Evolutionary conservation across 2,888 invertebrate species (phyloP).

Genomic region (Agrochola lota): DNA sequence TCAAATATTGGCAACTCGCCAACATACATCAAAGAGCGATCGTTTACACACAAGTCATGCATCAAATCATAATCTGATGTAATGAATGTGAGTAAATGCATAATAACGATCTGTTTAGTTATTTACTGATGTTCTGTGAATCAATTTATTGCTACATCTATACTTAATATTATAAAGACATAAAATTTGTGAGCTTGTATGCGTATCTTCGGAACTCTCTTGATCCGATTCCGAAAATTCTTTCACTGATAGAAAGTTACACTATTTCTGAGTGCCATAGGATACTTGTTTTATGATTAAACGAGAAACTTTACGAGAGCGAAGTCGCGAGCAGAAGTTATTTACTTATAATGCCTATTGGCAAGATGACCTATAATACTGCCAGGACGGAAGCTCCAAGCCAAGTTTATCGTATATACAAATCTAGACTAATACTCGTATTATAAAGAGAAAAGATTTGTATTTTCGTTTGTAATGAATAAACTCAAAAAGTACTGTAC

Average conservation of each 20-base stretch:
- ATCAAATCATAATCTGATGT: conserved; percentile 36
- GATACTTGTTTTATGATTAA: not conserved
- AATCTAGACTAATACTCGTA: not conserved
- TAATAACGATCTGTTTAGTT: conserved; percentile 28
- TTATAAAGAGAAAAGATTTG: too few species aligned
- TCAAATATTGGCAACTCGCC: conserved; percentile 45
- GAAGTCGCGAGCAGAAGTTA: not conserved
- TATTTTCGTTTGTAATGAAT: too few species aligned
- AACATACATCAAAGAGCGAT: conserved; percentile 38
- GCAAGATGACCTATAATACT: too few species aligned
- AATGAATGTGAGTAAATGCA: conserved; percentile 28
- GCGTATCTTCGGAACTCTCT: not conserved
- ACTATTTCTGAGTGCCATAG: not conserved
- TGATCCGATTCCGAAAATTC: not conserved
- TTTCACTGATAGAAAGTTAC: not conserved
- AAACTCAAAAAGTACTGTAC: too few species aligned
- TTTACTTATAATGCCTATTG: not conserved
- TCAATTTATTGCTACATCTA: conserved; percentile 12
- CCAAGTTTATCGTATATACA: not conserved
- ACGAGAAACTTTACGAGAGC: not conserved
- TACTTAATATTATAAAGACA: not conserved
- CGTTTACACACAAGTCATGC: conserved; percentile 37
- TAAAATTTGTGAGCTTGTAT: not conserved
- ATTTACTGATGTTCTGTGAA: conserved; percentile 26
- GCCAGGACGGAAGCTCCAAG: not conserved